Conservation (phyloP, 2,888 invertebrate genomes). For the Beris morrisii region DNA sequence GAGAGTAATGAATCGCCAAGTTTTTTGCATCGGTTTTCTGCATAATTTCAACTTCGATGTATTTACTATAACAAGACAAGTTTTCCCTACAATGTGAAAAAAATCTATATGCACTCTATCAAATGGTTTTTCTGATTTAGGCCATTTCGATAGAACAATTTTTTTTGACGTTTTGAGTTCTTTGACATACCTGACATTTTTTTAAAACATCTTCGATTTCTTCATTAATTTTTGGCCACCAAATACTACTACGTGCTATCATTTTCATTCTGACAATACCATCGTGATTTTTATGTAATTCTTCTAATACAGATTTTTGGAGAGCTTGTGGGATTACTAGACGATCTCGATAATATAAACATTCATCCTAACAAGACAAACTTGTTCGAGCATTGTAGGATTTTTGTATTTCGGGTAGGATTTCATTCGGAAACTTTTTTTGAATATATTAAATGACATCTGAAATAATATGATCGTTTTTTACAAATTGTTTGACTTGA, state of each 20-base stretch:
- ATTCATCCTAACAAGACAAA: too few species aligned
- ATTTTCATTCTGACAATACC: neutral
- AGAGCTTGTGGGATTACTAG: too few species aligned
- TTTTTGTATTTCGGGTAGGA: neutral
- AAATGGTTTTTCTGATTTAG: too few species aligned
- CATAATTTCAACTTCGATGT: conserved; percentile 28
- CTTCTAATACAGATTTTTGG: conserved; percentile 26
- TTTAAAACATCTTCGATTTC: conserved; percentile 42
- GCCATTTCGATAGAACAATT: too few species aligned
- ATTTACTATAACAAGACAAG: conserved; percentile 30
- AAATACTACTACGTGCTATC: too few species aligned
- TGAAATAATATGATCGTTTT: neutral
- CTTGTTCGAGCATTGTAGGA: too few species aligned
- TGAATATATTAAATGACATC: neutral
- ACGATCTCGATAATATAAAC: too few species aligned
- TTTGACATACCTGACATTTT: conserved; percentile 41
- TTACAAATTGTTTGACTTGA: neutral
- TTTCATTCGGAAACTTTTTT: neutral
- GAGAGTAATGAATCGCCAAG: conserved; percentile 22
- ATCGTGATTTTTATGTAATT: conserved; percentile 35
- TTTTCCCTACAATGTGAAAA: too few species aligned
- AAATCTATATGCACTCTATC: too few species aligned
- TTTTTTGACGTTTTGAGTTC: too few species aligned
- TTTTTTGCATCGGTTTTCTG: conserved; percentile 20
- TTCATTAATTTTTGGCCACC: conserved; percentile 42